Percentiles rank a stretch among this genome's conserved stretches.
Evolutionary conservation across 2,113 vertebrate genomes (phyloP).

Genomic region (Naja naja): DNA sequence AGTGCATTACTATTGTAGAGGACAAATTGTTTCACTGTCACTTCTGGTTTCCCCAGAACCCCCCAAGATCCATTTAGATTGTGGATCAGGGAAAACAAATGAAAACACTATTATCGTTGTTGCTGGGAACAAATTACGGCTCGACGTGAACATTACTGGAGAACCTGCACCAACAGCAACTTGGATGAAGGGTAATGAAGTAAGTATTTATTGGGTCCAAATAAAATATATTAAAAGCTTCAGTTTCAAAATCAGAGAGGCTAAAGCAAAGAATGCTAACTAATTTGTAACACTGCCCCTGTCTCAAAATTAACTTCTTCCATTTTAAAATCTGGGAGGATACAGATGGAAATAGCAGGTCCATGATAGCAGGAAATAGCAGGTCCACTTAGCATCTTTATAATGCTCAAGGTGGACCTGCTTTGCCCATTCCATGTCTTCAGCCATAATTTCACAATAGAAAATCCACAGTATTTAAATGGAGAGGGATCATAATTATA

Average conservation of each 20-base stretch:
- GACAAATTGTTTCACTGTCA: not conserved
- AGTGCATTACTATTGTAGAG: not conserved
- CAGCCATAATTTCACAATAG: not conserved
- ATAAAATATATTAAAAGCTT: not conserved
- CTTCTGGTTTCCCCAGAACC: slow-evolving; percentile 71
- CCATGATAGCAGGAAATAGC: too few relatives aligned
- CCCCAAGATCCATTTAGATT: slow-evolving; percentile 89
- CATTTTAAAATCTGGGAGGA: not conserved
- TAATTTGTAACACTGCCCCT: not conserved
- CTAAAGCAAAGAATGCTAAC: not conserved
- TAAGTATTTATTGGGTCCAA: slow-evolving; percentile 33
- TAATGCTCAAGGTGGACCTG: not conserved
- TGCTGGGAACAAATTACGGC: slow-evolving; percentile 86
- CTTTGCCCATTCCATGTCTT: not conserved
- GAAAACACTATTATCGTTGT: slow-evolving; percentile 82
- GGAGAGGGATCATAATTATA: not conserved
- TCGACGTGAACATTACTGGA: slow-evolving; percentile 84
- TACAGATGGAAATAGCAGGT: not conserved
- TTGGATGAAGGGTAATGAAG: slow-evolving; percentile 78
- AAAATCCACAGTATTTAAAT: not conserved
- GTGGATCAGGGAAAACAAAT: slow-evolving; percentile 68
- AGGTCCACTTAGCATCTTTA: not conserved
- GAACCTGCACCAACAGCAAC: slow-evolving; percentile 80
- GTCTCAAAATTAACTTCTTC: not conserved
- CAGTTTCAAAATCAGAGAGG: not conserved